Base-by-base conservation (phyloP, 2,888 invertebrate species). In the Drosophila nigricruria region DNA sequence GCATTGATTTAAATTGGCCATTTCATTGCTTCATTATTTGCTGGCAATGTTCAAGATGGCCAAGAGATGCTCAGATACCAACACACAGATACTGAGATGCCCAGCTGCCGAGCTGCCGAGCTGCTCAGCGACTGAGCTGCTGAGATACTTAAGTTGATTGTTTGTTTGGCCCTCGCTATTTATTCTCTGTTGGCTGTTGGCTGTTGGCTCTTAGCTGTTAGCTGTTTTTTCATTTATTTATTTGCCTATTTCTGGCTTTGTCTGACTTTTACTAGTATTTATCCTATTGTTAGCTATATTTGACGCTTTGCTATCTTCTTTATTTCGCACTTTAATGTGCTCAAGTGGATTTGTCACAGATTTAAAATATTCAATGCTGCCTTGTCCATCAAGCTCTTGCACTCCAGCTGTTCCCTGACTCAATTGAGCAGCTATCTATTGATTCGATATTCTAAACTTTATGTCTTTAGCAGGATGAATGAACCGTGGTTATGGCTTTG, bases 1-100 rank as follows among this genome's bases (percentile, higher is more conserved):
- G 75, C 70, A 80, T 80, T 80, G 79, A 80, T 80, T 80, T 80
- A 84, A 80, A 80, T 84, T 80, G 79, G 82, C 74, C 82, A 81
- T 80, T 80, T 80, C 82, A 84, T 80, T 74, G 79, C 79, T 81
- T 77, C 81, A 79, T 79, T 78, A 78, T 81, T 84, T 73, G 70
- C 47, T 53, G 10, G 62, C 52, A 14, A 36, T 63, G 68, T 18
- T 45, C 68, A 45, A 47, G 43, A 58, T 32, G 57, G 42, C 34
- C 30, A 20, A 62, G 34, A 72, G 34, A 72, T 58, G 70, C 76
- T 59, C 43, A 57, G 59, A 60, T 50, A 20, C 9, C 20, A 30
- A 10, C 47, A 5, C 47, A 30, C 27, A 18, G 47, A 27, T n/a
- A n/a, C 47, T n/a, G n/a, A 10, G 25, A 25, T 9, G 25, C n/a